Base-by-base conservation (phyloP, 2,888 invertebrate species). In the Eristalis pertinax region DNA sequence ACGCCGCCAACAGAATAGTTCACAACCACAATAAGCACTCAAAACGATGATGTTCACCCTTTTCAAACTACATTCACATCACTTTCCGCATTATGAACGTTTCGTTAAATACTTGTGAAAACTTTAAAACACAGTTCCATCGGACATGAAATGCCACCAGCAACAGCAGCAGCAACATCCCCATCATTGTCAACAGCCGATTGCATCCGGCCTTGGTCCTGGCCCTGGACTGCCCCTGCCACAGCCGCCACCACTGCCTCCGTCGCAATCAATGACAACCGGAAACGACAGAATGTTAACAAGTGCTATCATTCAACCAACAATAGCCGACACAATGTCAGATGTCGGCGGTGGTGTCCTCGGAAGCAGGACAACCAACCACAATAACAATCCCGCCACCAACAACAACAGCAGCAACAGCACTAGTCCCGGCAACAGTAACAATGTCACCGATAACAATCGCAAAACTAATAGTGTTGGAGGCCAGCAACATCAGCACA, bases 241-340 rank as follows among this genome's bases (percentile, higher is more conserved):
- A 41, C 38, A n/a, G 43, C 60, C 82, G 73, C 63, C 89, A 78
- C 89, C 89, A 24, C 90, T 89, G 58, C 90, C 90, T 65, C 90
- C 90, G 79, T 88, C 90, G 84, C 90, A 90, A 88, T 91, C 91
- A 90, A 89, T 91, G 90, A 90, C 92, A 90, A 91, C 90, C 92
- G 92, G 92, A 92, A 92, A 91, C 91, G 92, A 92, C 91, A 92
- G 92, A 91, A 92, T 93, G 93, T 93, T 93, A 92, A 92, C 93
- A 92, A 91, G 91, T 89, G 90, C 92, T 90, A 90, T 91, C 84
- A 91, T 89, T 86, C 90, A 89, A 84, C 89, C 89, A 80, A 81
- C 88, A 89, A 88, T 89, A 88, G 89, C 88, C 84, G 84, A 84
- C 65, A 82, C 89, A 80, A 80, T 89, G 89, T 79, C 86, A 77